Evolutionary conservation across 2,797 vertebrate genomes (phyloP), one percentile per base, ranked within the genome.

Genomic region (Babyrousa celebensis): DNA sequence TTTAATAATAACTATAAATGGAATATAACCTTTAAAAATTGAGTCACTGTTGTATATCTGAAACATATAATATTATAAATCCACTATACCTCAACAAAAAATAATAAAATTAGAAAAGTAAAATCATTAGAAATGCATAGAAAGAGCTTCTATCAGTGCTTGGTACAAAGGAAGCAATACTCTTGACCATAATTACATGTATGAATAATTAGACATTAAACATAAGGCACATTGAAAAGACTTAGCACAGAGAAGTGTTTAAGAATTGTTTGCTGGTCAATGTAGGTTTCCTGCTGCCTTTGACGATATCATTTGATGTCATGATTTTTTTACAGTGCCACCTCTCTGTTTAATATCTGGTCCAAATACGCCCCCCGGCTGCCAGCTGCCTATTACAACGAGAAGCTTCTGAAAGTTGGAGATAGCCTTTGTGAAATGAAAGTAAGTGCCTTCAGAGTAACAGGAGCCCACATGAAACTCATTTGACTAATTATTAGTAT

Each of bases 361-460:
- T 99, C 98, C 98, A 99, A 99, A 94, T 99, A 99, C 71, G 99
- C 99, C 96, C 98, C 98, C 95, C 99, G 99, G 82, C 98, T 99
- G 88, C 99, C 99, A 12, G 92, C 94, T 1, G 98, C 96, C 97
- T 99, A 99, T 96, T 99, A 99, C 95, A 98, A 99, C 48, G 99
- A 99, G 96, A 99, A 98, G 85, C 98, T 99, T 97, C 86, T 99
- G 98, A 98, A 99, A 97, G 98, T 99, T 91, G 99, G 99, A 96
- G 99, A 99, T 98, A 98, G 98, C 89, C 99, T 99, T 70, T 98
- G 91, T 97, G 98, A 98, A 95, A 98, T 99, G 32, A 99, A 99
- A 99, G 99, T 99, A 99, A 98, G 98, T 98, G 72, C 16, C 43
- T 56, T 4, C 2, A 1, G 15, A 54, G 40, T 40, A 15, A 52